These are phyloP conservation scores for Cardiocondyla obscurior DNA, from an alignment of 1,140 invertebrate genomes.

Conservation along the genomic window DNA sequence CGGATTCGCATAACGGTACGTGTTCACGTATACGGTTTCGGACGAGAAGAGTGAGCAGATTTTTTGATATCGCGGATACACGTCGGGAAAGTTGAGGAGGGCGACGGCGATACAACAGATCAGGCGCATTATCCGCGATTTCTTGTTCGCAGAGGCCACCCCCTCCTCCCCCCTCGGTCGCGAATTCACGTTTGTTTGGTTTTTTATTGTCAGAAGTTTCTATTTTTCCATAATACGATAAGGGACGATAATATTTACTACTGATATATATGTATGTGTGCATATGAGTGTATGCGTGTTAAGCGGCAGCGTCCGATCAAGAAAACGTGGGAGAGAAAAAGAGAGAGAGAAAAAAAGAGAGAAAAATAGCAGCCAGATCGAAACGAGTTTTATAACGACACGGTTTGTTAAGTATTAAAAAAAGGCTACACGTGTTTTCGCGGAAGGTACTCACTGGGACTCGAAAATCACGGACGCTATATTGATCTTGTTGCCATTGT, in stretches of 20 bases:
- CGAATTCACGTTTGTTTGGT: constrained; percentile 82
- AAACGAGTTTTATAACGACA: constrained; percentile 39
- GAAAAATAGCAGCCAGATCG: constrained; percentile 27
- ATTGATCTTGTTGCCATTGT: constrained; percentile 41
- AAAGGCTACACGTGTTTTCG: constrained; percentile 28
- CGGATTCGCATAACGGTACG: constrained; percentile 11
- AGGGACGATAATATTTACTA: constrained; percentile 81
- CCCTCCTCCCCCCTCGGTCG: constrained; percentile 72
- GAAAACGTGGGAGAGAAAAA: constrained; percentile 22
- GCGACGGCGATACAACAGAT: neutral
- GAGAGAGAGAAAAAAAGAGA: constrained; percentile 44
- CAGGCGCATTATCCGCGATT: constrained; percentile 16
- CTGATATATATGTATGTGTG: constrained; percentile 72
- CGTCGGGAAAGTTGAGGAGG: constrained; percentile 19
- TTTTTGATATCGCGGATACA: constrained; percentile 15
- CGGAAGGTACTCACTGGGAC: constrained; percentile 38
- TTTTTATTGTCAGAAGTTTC: constrained; percentile 84
- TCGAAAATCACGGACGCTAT: constrained; percentile 39
- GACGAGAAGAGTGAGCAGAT: neutral
- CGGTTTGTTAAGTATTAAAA: constrained; percentile 46
- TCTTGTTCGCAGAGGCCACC: constrained; percentile 32
- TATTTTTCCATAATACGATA: constrained; percentile 84
- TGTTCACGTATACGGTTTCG: neutral
- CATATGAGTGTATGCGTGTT: neutral
- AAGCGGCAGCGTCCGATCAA: constrained; percentile 5